A percentile compares a stretch with the other conserved stretches of the same genome.
Conservation (phyloP, 1,140 invertebrate species). For the Schlechtendalia chinensis region DNA sequence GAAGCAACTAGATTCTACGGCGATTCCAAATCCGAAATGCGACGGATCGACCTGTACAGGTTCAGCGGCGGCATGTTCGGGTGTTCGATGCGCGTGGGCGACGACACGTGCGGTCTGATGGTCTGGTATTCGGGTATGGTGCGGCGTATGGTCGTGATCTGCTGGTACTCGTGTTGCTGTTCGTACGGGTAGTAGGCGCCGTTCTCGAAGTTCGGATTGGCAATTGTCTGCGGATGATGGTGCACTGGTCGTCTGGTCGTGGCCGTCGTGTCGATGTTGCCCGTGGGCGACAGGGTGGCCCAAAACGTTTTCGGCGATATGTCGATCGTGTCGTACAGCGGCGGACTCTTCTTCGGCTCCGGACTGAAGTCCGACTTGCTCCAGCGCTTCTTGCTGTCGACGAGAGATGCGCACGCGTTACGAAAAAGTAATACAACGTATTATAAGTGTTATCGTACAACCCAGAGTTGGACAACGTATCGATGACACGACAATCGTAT, state of each 20-base stretch:
- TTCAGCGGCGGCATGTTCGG: conserved; percentile 75
- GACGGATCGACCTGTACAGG: conserved; percentile 58
- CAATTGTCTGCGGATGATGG: conserved; percentile 40
- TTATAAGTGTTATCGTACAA: too few species aligned
- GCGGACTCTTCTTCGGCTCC: conserved; percentile 37
- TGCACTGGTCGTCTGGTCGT: conserved; percentile 38
- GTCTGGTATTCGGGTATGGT: conserved; percentile 61
- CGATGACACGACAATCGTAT: too few species aligned
- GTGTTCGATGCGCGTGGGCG: conserved; percentile 75
- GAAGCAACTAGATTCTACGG: neutral
- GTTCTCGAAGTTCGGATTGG: conserved; percentile 47
- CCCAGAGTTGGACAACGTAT: too few species aligned
- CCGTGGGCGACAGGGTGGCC: conserved; percentile 78
- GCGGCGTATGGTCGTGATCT: conserved; percentile 28
- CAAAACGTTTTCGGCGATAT: conserved; percentile 57
- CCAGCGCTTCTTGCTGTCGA: conserved; percentile 31
- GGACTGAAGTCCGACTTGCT: conserved; percentile 41
- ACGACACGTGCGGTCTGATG: conserved; percentile 64
- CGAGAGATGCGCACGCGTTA: neutral
- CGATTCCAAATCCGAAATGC: conserved; percentile 36
- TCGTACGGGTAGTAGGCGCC: conserved; percentile 42
- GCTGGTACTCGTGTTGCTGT: conserved; percentile 32
- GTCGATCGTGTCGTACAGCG: conserved; percentile 39
- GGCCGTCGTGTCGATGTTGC: conserved; percentile 62
- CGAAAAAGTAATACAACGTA: too few species aligned